phyloP scores from a whole-genome alignment of 2,888 invertebrate species.

The Aphidius colemani region DNA sequence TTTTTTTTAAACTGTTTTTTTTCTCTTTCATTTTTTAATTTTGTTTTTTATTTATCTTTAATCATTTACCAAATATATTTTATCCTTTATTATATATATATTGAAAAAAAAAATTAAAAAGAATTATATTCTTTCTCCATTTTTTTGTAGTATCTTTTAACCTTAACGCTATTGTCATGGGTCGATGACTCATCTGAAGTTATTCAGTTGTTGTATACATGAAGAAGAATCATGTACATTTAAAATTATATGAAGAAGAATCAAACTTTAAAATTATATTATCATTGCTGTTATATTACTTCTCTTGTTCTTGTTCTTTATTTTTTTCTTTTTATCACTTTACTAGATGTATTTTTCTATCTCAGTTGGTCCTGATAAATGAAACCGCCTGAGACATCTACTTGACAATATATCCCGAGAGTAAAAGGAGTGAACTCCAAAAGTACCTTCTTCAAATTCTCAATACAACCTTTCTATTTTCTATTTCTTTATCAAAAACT shows the following conservation, averaged over 20 bases:
- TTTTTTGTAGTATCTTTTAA: background rate
- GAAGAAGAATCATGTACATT: too few relatives aligned
- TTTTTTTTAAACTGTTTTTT: background rate
- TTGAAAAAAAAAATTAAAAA: background rate
- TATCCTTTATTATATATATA: too few relatives aligned
- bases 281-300: too few relatives aligned
- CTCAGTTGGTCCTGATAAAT: slow-evolving; percentile 15
- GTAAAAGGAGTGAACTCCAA: slow-evolving; percentile 9
- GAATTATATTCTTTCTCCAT: background rate
- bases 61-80: too few relatives aligned
- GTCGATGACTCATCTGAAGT: slow-evolving; percentile 19
- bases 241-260: too few relatives aligned
- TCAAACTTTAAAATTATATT: too few relatives aligned
- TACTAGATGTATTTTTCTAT: background rate
- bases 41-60: background rate
- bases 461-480: background rate
- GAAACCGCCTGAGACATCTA: slow-evolving; percentile 17
- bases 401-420: slow-evolving; percentile 18
- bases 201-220: too few relatives aligned
- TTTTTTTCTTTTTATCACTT: background rate
- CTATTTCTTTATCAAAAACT: background rate
- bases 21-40: background rate
- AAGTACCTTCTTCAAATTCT: background rate
- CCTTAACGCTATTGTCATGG: slow-evolving; percentile 15
- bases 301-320: background rate